Conservation (phyloP, 2,113 vertebrate genomes). For the Apeltes quadracus region DNA sequence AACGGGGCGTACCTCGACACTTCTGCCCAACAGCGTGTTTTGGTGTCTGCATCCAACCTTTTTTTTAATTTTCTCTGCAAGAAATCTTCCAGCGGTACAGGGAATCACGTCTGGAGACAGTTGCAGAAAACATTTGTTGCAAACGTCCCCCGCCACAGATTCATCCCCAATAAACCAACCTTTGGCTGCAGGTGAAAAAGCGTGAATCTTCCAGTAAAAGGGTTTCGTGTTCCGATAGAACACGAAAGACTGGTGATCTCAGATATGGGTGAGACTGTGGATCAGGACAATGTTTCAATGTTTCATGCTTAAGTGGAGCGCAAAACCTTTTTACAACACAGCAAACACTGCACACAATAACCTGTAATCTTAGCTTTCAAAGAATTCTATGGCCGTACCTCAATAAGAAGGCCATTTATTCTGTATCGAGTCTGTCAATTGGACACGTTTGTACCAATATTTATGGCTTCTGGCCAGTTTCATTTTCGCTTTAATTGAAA, state of each 20-base stretch:
- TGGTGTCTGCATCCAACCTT: neutral
- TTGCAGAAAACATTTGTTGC: constrained; percentile 25
- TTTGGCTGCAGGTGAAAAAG: constrained; percentile 8
- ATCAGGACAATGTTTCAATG: constrained; percentile 9
- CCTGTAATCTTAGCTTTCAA: neutral
- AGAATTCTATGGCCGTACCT: neutral
- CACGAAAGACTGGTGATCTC: neutral
- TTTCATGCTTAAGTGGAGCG: neutral
- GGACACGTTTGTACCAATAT: neutral
- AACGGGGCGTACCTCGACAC: constrained; percentile 21
- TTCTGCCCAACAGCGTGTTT: constrained; percentile 35
- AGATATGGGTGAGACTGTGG: neutral
- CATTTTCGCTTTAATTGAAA: constrained; percentile 4
- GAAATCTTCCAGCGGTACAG: constrained; percentile 24
- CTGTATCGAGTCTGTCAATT: constrained; percentile 1
- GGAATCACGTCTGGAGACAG: constrained; percentile 7
- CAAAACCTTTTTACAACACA: neutral
- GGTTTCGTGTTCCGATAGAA: neutral
- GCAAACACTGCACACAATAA: neutral
- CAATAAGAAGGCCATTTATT: neutral
- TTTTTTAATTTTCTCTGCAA: neutral
- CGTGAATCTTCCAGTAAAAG: constrained; percentile 12
- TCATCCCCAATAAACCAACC: constrained; percentile 19
- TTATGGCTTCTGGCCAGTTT: neutral
- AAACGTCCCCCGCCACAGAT: too few relatives aligned